Evolutionary conservation across 2,797 vertebrate species (phyloP).

Genomic region (Pseudochirops corinnae): DNA sequence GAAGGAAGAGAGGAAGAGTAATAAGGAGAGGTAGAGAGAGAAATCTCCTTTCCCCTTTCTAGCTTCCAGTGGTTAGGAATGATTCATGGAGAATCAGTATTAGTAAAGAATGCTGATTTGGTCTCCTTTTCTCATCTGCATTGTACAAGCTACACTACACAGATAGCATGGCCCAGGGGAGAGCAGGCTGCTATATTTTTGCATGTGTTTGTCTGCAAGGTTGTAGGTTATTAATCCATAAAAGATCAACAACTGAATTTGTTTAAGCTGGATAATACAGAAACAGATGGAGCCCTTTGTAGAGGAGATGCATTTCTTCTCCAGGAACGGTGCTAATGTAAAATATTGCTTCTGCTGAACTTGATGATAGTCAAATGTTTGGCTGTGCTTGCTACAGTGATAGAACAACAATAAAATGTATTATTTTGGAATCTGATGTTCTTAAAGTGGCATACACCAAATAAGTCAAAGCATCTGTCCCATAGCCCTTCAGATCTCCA

Average conservation of each 20-base stretch:
- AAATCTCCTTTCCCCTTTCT: neutral
- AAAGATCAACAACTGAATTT: constrained; percentile 39
- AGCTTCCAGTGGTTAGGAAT: neutral
- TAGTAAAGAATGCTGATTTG: neutral
- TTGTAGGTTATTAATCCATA: constrained; percentile 29
- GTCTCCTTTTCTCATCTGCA: constrained; percentile 22
- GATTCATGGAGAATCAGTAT: neutral
- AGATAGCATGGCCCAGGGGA: constrained; percentile 8
- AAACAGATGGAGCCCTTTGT: constrained; percentile 6
- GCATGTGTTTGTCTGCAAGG: constrained; percentile 29
- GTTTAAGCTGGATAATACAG: constrained; percentile 2
- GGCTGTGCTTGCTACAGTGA: neutral
- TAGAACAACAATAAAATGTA: neutral
- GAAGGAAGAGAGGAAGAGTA: neutral
- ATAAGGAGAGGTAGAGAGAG: neutral
- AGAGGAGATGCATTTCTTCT: constrained; percentile 55
- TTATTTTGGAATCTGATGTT: neutral
- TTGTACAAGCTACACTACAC: neutral
- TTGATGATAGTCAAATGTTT: neutral
- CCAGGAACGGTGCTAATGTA: constrained; percentile 25
- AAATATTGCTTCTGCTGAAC: constrained; percentile 53
- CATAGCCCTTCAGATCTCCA: neutral
- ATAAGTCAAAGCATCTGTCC: neutral
- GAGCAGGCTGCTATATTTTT: neutral
- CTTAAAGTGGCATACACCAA: neutral